Base-by-base conservation (phyloP, 2,797 vertebrate species). In the Protonibea diacanthus region DNA sequence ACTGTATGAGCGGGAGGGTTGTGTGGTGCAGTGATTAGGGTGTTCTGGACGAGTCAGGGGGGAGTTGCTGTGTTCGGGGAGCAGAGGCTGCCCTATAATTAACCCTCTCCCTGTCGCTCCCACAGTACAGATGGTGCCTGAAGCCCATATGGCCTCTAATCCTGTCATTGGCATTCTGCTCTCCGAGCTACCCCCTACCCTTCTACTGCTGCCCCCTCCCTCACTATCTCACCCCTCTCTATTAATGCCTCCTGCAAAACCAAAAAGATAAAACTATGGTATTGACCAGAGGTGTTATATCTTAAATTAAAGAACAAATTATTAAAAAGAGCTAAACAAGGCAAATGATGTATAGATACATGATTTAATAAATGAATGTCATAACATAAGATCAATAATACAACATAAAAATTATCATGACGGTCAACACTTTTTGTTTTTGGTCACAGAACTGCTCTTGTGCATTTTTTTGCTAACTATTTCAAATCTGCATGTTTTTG, bases 111-210 rank as follows among this genome's bases (percentile, higher is more conserved):
- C 93, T 93, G 88, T 94, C 93, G 91, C 95, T 94, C 92, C 93
- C 92, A 95, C 93, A 94, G 91, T 96, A 93, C 95, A 96, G 95
- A 96, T 96, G 95, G 95, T 95, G 94, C 94, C 94, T 95, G 89
- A 87, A 93, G 94, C 90, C 95, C 95, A 96, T 96, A 96, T 96
- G 95, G 95, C 93, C 93, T 93, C 93, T 96, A 96, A 96, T 96
- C 95, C 95, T 91, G 91, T 95, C 95, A 95, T 94, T 96, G 95
- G 94, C 94, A 95, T 96, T 95, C 94, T 94, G 90, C 85, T 95
- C 91, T 86, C 87, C 40, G 84, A 87, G 79, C 88, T 90, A 87
- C 89, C 88, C 92, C 89, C 86, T 78, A 84, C 83, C 81, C 86
- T 73, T 82, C 63, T 45, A 84, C 66, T 75, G 61, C 78, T 81